Evolutionary conservation across 2,113 vertebrate genomes (phyloP).

Genomic region (Glaucomys volans): DNA sequence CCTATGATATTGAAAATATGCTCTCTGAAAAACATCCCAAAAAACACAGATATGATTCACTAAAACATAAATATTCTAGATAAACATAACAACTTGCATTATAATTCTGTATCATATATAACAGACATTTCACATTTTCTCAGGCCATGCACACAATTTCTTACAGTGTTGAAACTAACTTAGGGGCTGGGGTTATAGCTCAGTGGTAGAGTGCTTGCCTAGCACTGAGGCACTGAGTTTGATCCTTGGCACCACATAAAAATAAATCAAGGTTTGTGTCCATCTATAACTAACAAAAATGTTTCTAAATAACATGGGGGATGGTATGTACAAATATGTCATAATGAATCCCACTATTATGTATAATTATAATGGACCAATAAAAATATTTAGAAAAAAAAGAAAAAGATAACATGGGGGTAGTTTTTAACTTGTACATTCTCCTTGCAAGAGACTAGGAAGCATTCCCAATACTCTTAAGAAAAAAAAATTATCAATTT

Average conservation of each 20-base stretch:
- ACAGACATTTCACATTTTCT: not conserved
- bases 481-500: constrained; percentile 33
- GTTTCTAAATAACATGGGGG: not conserved
- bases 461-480: not conserved
- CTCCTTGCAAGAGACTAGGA: constrained; percentile 45
- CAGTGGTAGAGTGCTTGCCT: too few species aligned
- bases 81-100: constrained; percentile 56
- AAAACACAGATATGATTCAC: constrained; percentile 63
- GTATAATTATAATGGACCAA: too few species aligned
- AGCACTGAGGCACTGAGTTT: too few species aligned
- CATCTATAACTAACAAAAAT: too few species aligned
- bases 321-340: too few species aligned
- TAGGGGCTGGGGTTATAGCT: not conserved
- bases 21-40: constrained; percentile 91
- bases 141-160: not conserved
- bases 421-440: constrained; percentile 45
- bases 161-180: constrained; percentile 52
- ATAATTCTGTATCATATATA: not conserved
- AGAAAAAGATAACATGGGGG: constrained; percentile 27
- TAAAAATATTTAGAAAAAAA: too few species aligned
- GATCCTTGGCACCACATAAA: too few species aligned
- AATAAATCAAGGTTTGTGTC: too few species aligned
- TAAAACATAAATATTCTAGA: constrained; percentile 37
- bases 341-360: too few species aligned
- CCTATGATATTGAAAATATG: constrained; percentile 98